These are phyloP conservation scores for Lasioglossum oenotherae DNA, from an alignment of 2,888 invertebrate genomes.

Conservation along the genomic window DNA sequence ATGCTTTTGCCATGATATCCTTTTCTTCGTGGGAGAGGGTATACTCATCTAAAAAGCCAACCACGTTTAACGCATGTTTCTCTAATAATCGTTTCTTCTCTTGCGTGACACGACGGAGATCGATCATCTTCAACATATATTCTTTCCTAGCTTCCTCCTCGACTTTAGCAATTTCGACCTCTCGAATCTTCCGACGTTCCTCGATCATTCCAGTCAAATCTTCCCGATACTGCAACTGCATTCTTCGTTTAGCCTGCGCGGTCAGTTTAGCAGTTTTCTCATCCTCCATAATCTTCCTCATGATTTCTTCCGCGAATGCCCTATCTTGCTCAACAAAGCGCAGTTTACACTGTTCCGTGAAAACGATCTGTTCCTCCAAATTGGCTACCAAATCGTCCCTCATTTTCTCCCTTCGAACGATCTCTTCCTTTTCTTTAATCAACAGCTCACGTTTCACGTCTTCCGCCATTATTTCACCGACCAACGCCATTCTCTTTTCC, in stretches of 20 bases:
- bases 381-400: conserved; percentile 62
- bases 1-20: conserved; percentile 48
- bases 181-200: conserved; percentile 71
- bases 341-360: conserved; percentile 69
- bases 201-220: conserved; percentile 75
- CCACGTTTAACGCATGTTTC: conserved; percentile 73
- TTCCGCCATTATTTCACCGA: conserved; percentile 73
- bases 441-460: conserved; percentile 71
- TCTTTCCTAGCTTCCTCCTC: conserved; percentile 60
- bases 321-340: conserved; percentile 71
- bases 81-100: conserved; percentile 72
- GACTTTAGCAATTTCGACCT: conserved; percentile 63
- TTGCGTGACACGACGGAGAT: conserved; percentile 51
- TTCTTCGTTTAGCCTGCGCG: conserved; percentile 70
- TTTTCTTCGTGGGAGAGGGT: conserved; percentile 70
- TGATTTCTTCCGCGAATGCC: conserved; percentile 73
- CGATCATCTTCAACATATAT: conserved; percentile 47
- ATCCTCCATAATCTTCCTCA: conserved; percentile 74
- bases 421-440: conserved; percentile 66
- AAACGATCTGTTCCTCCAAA: conserved; percentile 74
- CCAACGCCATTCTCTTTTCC: conserved; percentile 61
- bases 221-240: conserved; percentile 68
- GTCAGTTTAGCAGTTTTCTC: conserved; percentile 73
- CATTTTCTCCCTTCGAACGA: conserved; percentile 57
- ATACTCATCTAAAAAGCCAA: conserved; percentile 63